A percentile compares a stretch with the other conserved stretches of the same genome.
These are phyloP conservation scores for chimpanzee (Pan troglodytes) DNA, from an alignment of 2,113 vertebrate species.

Conservation along the genomic window NHGRI_mPanTro3-v2.1_pri NC_072416.2:68589501-68590000, in stretches of 20 bases:
- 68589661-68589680: background rate
- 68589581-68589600: background rate
- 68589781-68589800: background rate
- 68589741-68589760: background rate
- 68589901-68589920: slow-evolving; percentile 38
- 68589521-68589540: background rate
- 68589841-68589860: slow-evolving; percentile 29
- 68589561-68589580: background rate
- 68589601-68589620: background rate
- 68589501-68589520: too few species aligned
- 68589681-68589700: background rate
- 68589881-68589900: slow-evolving; percentile 54
- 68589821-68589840: slow-evolving; percentile 14
- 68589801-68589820: slow-evolving; percentile 28
- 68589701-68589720: background rate
- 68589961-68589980: slow-evolving; percentile 4
- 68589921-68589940: slow-evolving; percentile 51
- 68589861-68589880: background rate
- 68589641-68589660: background rate
- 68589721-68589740: background rate
- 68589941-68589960: background rate
- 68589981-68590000: slow-evolving; percentile 33
- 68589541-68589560: background rate
- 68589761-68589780: background rate
- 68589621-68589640: background rate